These are phyloP conservation scores for Anagyrus pseudococci DNA, from an alignment of 2,888 invertebrate species.

Conservation along the genomic window DNA sequence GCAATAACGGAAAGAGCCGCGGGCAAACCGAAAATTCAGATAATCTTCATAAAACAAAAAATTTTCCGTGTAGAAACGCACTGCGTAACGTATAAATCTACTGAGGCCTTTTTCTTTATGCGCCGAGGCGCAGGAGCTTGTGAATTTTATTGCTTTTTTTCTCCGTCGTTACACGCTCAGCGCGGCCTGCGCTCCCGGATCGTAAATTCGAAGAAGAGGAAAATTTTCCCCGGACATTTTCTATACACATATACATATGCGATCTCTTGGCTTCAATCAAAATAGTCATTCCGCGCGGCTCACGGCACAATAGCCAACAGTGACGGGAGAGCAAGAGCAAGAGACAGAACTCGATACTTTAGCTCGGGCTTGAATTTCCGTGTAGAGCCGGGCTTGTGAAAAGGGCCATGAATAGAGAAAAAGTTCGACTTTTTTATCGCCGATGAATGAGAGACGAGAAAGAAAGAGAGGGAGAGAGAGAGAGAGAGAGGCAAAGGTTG, in stretches of 20 bases:
- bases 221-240: not conserved
- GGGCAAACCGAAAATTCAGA: no score
- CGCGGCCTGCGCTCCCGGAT: no score
- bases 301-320: not conserved
- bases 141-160: no score
- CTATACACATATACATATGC: not conserved
- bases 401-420: constrained; percentile 13
- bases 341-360: constrained; percentile 27
- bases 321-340: no score
- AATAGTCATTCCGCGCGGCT: constrained; percentile 1
- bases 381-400: not conserved
- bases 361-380: constrained; percentile 28
- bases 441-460: constrained; percentile 8
- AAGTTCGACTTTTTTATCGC: constrained; percentile 30
- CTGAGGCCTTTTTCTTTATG: no score
- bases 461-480: constrained; percentile 8
- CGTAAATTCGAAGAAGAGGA: not conserved
- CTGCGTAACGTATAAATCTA: no score
- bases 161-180: no score
- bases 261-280: constrained; percentile 8
- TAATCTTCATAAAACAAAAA: no score
- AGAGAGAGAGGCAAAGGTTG: constrained; percentile 12
- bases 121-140: no score
- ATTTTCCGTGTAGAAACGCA: no score
- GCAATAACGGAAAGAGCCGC: no score